phyloP scores from a whole-genome alignment of 2,888 invertebrate genomes.

The Drosophila eohydei region DNA sequence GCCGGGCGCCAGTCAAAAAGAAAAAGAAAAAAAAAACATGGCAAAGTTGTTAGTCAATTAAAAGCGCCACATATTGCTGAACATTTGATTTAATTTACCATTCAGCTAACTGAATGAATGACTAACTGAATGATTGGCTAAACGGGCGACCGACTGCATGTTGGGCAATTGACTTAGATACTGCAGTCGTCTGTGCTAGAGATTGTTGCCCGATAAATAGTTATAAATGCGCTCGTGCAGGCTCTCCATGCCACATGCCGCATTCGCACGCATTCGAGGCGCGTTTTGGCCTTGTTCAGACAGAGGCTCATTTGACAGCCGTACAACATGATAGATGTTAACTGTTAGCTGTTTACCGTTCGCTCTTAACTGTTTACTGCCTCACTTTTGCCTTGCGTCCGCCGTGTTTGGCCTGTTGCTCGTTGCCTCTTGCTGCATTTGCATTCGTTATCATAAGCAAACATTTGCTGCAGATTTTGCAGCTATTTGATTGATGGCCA shows the following conservation, averaged over 20 bases:
- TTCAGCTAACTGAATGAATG: conserved; percentile 12
- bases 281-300: conserved; percentile 47
- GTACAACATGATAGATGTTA: conserved; percentile 71
- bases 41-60: conserved; percentile 69
- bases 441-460: conserved; percentile 72
- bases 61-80: conserved; percentile 70
- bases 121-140: conserved; percentile 9
- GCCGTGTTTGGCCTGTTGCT: conserved; percentile 7
- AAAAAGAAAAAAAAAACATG: conserved; percentile 4
- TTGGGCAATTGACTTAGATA: conserved; percentile 46
- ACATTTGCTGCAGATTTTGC: conserved; percentile 44
- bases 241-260: conserved; percentile 53
- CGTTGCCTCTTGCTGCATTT: conserved; percentile 48
- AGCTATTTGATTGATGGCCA: conserved; percentile 54
- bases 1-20: conserved; percentile 34
- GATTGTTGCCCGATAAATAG: conserved; percentile 45
- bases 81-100: conserved; percentile 72
- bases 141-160: conserved; percentile 7
- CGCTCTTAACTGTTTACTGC: conserved; percentile 29
- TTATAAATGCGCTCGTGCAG: conserved; percentile 30
- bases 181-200: conserved; percentile 13
- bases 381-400: conserved; percentile 8
- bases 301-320: conserved; percentile 72
- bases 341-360: conserved; percentile 45
- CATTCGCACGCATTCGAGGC: conserved; percentile 62